Conservation (phyloP, 2,113 vertebrate species). For the Lophura nycthemera region DNA sequence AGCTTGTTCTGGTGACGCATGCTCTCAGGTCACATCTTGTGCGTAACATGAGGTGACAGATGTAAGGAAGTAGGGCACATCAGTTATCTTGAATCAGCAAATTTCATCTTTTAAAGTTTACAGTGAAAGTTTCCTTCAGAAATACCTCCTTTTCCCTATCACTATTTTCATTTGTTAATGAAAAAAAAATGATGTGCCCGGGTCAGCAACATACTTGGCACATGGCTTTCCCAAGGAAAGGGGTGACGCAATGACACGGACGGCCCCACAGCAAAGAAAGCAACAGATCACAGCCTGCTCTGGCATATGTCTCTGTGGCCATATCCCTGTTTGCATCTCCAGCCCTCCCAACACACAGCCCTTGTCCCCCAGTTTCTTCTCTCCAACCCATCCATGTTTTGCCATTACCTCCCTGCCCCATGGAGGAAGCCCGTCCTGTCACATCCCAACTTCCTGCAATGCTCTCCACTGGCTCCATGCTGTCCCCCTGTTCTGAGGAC, state of each 20-base stretch:
- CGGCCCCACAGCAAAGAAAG: background rate
- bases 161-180: background rate
- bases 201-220: constrained; percentile 46
- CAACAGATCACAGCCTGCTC: background rate
- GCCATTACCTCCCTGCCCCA: too few species aligned
- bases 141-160: background rate
- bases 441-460: too few species aligned
- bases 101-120: background rate
- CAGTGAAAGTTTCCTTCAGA: constrained; percentile 38
- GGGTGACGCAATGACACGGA: background rate
- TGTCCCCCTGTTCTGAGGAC: fast-evolving
- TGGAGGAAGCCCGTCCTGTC: too few species aligned
- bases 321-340: too few species aligned
- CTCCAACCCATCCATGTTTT: too few species aligned
- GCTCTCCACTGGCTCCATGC: background rate
- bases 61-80: background rate
- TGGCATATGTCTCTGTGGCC: background rate
- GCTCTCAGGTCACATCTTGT: constrained; percentile 47
- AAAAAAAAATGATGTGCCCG: background rate
- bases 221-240: background rate
- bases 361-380: too few species aligned
- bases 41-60: background rate
- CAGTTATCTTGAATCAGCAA: background rate
- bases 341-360: too few species aligned
- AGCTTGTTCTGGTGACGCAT: background rate